Evolutionary conservation across 2,797 vertebrate genomes (phyloP).

Genomic region (Orientallactaga sibirica): DNA sequence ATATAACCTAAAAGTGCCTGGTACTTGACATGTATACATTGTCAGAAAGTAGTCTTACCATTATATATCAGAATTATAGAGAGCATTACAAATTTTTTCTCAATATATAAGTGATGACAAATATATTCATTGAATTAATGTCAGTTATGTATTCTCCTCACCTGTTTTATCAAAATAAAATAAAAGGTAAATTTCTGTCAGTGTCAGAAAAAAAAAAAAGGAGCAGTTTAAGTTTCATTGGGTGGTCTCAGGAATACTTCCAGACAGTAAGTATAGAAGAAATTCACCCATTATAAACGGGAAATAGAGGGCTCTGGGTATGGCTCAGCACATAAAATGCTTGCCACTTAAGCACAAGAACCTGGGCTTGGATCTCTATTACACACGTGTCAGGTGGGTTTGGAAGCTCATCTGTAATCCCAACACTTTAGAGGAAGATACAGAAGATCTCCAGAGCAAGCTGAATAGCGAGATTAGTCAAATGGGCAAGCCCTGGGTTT

Average conservation of each 20-base stretch:
- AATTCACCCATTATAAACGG: background rate
- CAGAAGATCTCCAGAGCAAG: too few relatives aligned
- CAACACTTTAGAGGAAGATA: too few relatives aligned
- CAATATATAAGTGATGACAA: constrained; percentile 14
- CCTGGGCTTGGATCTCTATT: background rate
- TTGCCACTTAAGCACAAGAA: too few relatives aligned
- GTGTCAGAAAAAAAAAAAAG: background rate
- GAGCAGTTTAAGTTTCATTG: background rate
- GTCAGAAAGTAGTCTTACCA: background rate
- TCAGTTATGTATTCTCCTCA: background rate
- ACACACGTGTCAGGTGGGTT: too few relatives aligned
- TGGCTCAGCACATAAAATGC: too few relatives aligned
- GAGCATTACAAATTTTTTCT: background rate
- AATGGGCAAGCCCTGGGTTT: too few relatives aligned
- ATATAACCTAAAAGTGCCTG: background rate
- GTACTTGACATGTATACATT: background rate
- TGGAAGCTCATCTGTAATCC: too few relatives aligned
- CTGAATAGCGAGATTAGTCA: too few relatives aligned
- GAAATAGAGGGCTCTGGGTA: background rate
- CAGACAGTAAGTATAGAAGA: background rate
- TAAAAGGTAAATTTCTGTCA: background rate
- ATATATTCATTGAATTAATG: background rate
- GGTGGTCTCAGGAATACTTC: background rate
- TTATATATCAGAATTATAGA: background rate
- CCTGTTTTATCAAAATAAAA: constrained; percentile 7